Base-by-base conservation (phyloP, 2,888 invertebrate genomes). In the Pollenia amentaria region DNA sequence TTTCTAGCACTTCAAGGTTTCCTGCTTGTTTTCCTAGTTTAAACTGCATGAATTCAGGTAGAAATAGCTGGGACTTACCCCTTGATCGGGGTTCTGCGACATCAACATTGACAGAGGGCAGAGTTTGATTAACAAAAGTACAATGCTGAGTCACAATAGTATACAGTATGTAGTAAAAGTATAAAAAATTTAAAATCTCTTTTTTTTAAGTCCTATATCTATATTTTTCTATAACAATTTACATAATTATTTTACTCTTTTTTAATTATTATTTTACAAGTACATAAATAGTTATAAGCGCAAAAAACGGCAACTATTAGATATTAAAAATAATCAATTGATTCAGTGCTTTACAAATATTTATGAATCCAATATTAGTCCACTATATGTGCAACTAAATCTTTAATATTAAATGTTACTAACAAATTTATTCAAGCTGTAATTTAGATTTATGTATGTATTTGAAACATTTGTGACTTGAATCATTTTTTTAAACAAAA, bases 61-160 rank as follows among this genome's bases (percentile, higher is more conserved):
- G 42, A 16, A 64, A 44, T 11, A 64, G 64, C 42, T 64, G 64
- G 42, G 42, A 44, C 1, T 42, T 18, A 44, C 0, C 12, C 0
- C 18, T 4, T 42, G 42, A 3, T 42, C n/a, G 40, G 12, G 10
- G 10, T 42, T 3, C 60, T 40, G 29, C 16, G 3, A 8, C 21
- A 1, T n/a, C n/a, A 48, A 67, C 46, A 38, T 29, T 48, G 51
- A 10, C 9, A 69, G 48, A 69, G n/a, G 51, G 29, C 67, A 51
- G 65, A 18, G 65, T 46, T 65, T 65, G 46, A 46, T 12, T 29
- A 1, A 65, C 0, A 46, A 65, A 55, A 55, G 2, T 3, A 10
- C 12, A 16, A 4, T 2, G 3, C 60, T 9, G 10, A 60, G n/a
- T 40, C n/a, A 40, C 7, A 29, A 29, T 29, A 29, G 29, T 6